Evolutionary conservation across 2,113 vertebrate species (phyloP).

Genomic region (Aix galericulata): DNA sequence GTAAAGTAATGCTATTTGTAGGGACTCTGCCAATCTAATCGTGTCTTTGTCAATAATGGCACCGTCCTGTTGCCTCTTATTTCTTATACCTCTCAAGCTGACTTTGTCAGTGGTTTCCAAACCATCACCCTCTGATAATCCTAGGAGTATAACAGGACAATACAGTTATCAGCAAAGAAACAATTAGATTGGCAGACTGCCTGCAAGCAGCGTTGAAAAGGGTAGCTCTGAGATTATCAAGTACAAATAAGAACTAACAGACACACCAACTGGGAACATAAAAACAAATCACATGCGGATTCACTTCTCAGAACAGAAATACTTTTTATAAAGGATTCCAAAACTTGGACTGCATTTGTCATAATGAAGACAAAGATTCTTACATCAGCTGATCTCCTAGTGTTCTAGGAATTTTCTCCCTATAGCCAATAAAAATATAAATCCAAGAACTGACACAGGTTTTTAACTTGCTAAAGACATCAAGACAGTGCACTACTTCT

Average conservation of each 20-base stretch:
- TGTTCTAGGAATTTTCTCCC: background rate
- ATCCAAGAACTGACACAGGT: background rate
- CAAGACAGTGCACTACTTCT: background rate
- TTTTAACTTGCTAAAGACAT: background rate
- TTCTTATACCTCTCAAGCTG: background rate
- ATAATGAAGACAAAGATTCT: background rate
- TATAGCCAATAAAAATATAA: background rate
- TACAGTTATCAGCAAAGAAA: background rate
- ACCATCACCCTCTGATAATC: constrained; percentile 9
- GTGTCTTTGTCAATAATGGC: background rate
- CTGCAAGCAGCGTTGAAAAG: background rate
- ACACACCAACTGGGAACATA: background rate
- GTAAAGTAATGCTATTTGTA: constrained; percentile 12
- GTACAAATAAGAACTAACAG: background rate
- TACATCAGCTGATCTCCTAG: background rate
- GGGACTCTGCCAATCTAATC: background rate
- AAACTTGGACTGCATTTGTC: background rate
- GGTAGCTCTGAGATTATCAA: background rate
- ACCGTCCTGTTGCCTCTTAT: background rate
- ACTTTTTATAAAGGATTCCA: background rate
- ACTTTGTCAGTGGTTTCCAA: background rate
- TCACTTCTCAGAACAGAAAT: background rate
- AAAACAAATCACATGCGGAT: background rate
- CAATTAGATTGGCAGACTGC: background rate
- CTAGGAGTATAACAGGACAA: background rate